Percentiles rank a stretch among this genome's conserved stretches.
Evolutionary conservation across 1,140 invertebrate species (phyloP).

Genomic region (Pygmarrhopalites habei): DNA sequence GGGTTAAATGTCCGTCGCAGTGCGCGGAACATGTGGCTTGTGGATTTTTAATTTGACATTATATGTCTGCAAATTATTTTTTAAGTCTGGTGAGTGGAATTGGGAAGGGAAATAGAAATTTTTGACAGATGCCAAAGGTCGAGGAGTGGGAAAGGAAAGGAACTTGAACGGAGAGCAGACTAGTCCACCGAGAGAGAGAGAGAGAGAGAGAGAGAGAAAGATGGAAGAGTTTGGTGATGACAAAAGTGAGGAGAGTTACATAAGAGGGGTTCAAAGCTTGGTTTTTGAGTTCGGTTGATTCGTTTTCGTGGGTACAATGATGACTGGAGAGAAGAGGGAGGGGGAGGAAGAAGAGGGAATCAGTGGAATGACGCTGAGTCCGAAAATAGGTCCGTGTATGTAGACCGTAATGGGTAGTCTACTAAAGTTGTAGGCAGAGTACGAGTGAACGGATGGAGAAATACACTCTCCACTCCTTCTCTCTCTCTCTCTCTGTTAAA

Average conservation of each 20-base stretch:
- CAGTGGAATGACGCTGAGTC: slow-evolving; percentile 5
- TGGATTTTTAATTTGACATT: too few species aligned
- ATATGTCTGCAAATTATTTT: too few species aligned
- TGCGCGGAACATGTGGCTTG: too few species aligned
- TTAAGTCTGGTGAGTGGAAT: too few species aligned
- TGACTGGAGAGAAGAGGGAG: too few species aligned
- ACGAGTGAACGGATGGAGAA: neutral
- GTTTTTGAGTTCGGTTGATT: too few species aligned
- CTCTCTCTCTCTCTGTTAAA: neutral
- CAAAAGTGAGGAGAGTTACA: neutral
- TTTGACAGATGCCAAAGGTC: too few species aligned
- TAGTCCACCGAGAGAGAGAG: too few species aligned
- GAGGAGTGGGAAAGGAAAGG: too few species aligned
- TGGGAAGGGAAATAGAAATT: neutral
- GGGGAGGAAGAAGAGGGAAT: neutral
- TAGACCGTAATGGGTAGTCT: neutral
- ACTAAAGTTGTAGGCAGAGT: neutral
- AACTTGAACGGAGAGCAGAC: too few species aligned
- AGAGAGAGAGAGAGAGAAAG: neutral
- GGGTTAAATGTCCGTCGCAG: too few species aligned
- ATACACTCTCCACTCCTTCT: neutral
- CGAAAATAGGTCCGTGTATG: slow-evolving; percentile 7
- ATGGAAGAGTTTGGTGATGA: neutral
- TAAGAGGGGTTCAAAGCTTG: slow-evolving; percentile 1
- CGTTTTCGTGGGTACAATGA: too few species aligned